Conservation (phyloP, 2,113 vertebrate genomes). For the Colinus virginianus region DNA sequence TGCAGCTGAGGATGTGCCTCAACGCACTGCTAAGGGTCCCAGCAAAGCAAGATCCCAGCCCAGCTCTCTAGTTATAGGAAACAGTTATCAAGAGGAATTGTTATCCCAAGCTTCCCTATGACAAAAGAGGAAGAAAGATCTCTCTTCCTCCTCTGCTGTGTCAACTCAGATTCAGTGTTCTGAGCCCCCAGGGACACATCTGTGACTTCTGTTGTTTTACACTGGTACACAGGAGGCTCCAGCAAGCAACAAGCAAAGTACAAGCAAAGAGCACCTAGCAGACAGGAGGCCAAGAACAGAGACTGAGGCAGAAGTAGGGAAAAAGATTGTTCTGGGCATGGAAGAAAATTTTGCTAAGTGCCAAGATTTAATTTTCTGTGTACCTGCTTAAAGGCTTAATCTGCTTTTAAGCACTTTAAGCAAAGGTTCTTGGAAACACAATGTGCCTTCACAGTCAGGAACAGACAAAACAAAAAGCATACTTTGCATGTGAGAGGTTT, state of each 20-base stretch:
- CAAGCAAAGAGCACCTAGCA: not conserved
- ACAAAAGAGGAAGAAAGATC: not conserved
- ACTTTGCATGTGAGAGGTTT: not conserved
- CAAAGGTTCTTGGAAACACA: not conserved
- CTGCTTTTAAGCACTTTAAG: not conserved
- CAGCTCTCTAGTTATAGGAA: rapidly evolving
- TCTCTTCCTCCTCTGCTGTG: not conserved
- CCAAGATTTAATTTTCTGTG: not conserved
- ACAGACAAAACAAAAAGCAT: not conserved
- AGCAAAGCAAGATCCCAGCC: not conserved
- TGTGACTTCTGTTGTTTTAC: not conserved
- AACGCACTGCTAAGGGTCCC: not conserved
- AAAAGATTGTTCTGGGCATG: not conserved
- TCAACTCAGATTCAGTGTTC: not conserved
- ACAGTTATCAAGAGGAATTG: not conserved
- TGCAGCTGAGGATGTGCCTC: not conserved
- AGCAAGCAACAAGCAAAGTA: not conserved
- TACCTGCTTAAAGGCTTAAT: not conserved
- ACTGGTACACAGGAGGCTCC: not conserved
- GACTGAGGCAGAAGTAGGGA: not conserved
- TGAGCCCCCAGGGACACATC: not conserved
- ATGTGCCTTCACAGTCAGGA: not conserved
- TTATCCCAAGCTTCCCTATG: not conserved
- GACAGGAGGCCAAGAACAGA: not conserved
- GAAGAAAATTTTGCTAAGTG: not conserved